These are phyloP conservation scores for Alauda arvensis DNA, from an alignment of 2,797 vertebrate genomes.

Conservation along the genomic window DNA sequence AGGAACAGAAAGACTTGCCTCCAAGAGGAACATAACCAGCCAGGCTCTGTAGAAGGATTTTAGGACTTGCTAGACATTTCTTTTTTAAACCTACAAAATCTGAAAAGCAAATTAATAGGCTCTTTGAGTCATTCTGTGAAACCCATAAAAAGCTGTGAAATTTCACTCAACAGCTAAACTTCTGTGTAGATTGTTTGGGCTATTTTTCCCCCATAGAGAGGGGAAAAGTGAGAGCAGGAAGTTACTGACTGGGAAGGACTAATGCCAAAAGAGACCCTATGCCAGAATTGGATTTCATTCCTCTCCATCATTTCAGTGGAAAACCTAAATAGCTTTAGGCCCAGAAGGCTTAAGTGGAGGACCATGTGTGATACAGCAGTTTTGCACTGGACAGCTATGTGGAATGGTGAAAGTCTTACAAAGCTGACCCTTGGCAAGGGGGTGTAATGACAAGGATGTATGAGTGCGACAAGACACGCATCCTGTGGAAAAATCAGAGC, in stretches of 20 bases:
- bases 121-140: constrained; percentile 45
- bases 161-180: constrained; percentile 9
- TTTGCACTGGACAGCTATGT: rapidly evolving
- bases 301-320: not conserved
- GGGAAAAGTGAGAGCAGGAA: not conserved
- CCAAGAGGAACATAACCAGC: not conserved
- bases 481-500: not conserved
- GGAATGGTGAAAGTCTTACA: not conserved
- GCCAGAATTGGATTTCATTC: not conserved
- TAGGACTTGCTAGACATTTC: constrained; percentile 36
- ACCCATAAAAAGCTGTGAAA: constrained; percentile 32
- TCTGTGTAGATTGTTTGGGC: not conserved
- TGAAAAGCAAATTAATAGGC: constrained; percentile 41
- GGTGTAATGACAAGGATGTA: not conserved
- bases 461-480: not conserved
- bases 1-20: not conserved
- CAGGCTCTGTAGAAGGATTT: not conserved
- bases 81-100: constrained; percentile 41
- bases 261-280: not conserved
- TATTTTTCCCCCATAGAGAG: not conserved
- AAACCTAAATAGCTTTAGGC: not conserved
- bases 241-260: not conserved
- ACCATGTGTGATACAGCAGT: not conserved
- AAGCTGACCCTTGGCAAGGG: not conserved
- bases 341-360: not conserved